phyloP scores from a whole-genome alignment of 2,797 vertebrate species.

The Babyrousa celebensis region DNA sequence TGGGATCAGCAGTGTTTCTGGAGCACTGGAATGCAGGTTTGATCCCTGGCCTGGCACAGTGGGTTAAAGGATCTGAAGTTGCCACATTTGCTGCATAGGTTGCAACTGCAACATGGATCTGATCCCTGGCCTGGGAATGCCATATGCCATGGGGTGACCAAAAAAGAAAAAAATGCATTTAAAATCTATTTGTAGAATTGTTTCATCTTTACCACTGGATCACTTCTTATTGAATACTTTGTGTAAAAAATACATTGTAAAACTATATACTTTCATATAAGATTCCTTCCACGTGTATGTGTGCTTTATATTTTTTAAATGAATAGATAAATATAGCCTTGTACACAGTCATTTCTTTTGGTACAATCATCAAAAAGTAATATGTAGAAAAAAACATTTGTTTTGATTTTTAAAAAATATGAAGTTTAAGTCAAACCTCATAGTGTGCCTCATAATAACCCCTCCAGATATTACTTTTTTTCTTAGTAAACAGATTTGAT shows the following conservation, averaged over 20 bases:
- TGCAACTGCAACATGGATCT: too few species aligned
- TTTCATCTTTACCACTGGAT: background rate
- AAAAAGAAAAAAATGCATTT: background rate
- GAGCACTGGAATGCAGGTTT: too few species aligned
- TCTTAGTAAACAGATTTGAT: background rate
- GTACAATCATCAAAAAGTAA: slow-evolving; percentile 31
- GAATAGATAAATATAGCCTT: background rate
- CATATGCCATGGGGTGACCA: too few species aligned
- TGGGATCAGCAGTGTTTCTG: too few species aligned
- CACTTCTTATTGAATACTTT: background rate
- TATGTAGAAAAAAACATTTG: background rate
- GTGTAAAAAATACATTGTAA: background rate
- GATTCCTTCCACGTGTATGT: background rate
- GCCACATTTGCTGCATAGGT: too few species aligned
- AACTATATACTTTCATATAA: background rate
- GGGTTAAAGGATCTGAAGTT: too few species aligned
- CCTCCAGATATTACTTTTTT: background rate
- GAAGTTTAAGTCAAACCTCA: background rate
- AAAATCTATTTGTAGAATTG: background rate
- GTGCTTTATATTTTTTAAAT: background rate
- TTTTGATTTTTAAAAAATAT: background rate
- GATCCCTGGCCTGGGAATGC: too few species aligned
- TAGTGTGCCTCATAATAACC: background rate
- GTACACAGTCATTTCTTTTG: background rate
- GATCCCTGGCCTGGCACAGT: too few species aligned